phyloP scores from a whole-genome alignment of 2,113 vertebrate species.

The Heterotilapia buettikoferi region DNA sequence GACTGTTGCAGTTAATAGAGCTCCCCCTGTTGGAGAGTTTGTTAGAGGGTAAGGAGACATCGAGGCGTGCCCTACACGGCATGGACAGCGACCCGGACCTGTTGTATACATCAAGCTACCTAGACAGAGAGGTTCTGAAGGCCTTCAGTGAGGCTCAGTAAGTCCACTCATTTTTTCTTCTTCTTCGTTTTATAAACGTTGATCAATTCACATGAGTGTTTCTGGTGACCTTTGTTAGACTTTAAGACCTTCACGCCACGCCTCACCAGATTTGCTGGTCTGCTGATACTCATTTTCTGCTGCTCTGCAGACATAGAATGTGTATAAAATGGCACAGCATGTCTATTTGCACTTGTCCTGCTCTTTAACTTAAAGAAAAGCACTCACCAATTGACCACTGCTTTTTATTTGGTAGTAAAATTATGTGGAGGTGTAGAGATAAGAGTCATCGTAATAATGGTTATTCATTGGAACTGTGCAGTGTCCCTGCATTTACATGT shows the following conservation, averaged over 20 bases:
- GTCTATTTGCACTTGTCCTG: background rate
- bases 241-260: background rate
- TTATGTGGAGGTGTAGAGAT: background rate
- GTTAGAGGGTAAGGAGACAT: conserved; percentile 69
- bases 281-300: background rate
- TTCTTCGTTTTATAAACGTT: background rate
- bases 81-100: conserved; percentile 72
- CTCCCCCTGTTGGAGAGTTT: conserved; percentile 88
- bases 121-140: conserved; percentile 93
- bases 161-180: conserved; percentile 24
- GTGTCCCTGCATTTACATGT: background rate
- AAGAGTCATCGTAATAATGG: background rate
- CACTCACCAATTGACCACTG: background rate
- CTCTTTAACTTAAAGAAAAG: background rate
- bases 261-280: background rate
- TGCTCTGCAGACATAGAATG: background rate
- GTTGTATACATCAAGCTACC: conserved; percentile 80
- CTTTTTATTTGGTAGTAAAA: background rate
- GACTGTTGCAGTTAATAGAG: conserved; percentile 90
- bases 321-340: background rate
- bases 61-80: conserved; percentile 55
- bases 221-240: background rate
- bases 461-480: background rate
- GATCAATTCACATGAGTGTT: background rate
- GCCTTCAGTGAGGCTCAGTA: conserved; percentile 95